Base-by-base conservation (phyloP, 2,797 vertebrate species). In the Enoplosus armatus region DNA sequence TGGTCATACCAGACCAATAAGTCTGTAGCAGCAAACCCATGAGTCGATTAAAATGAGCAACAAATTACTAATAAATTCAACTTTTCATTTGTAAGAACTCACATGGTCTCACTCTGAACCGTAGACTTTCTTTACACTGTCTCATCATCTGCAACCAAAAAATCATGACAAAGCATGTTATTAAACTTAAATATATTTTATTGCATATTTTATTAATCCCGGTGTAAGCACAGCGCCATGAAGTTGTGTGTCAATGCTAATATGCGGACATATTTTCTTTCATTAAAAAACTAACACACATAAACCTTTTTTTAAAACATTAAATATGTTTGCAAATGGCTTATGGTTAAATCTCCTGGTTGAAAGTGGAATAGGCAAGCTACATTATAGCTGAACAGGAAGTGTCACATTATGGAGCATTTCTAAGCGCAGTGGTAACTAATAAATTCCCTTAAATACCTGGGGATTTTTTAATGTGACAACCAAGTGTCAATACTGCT, bases 401-500 rank as follows among this genome's bases (percentile, higher is more conserved):
- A 65, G 41, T 18, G 31, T 55, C 0, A 72, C 63, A 79, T 65
- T 29, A 62, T 14, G 24, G 20, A 76, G 79, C 58, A 73, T 83
- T 82, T 80, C 48, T 53, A 68, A 78, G 41, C 73, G 77, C 41
- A 85, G 58, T 68, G 65, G 48, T 60, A 68, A 61, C 75, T 51
- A 78, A 77, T 61, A 82, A 69, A 31, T 71, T 79, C 63, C 77
- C 22, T 80, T 77, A 59, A 80, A 84, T 65, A 67, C 68, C 76
- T 79, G 69, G 73, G 80, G 88, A 79, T 82, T 85, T 82, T 85
- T 89, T 41, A 69, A 77, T 43, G 72, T 89, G 86, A 92, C 89
- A 91, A 72, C 72, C 26, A 54, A 59, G 54, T 58, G 2, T 88
- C 85, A 90, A 37, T 70, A 56, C 70, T 71, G 69, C 75, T 86